Base-by-base conservation (phyloP, 1,140 invertebrate genomes). In the Planococcus citri region DNA sequence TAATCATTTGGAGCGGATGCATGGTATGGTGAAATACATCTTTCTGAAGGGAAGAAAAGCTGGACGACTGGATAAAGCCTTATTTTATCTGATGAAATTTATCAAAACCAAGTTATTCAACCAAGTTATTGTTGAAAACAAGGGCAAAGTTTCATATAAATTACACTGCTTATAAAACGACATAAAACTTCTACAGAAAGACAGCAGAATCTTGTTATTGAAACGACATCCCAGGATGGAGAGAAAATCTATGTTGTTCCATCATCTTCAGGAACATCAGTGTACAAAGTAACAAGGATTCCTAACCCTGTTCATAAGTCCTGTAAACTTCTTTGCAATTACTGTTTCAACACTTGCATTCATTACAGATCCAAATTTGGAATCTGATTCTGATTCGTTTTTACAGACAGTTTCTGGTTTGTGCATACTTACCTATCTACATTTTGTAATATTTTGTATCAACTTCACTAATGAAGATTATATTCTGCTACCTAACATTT, bases 1-100 rank as follows among this genome's bases (percentile, higher is more conserved):
- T 67, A 37, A 29, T 20, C 57, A 70, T 33, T 33, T 70, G 12
- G 69, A 70, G 17, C 25, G 69, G 21, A 68, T 68, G n/a, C 68
- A 41, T 51, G 3, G 68, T 1, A 69, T 21, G 1, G 1, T 69
- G 12, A 69, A 69, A 1, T 41, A 69, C 17, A 21, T 69, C 14
- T 69, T 38, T 27, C 22, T 37, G 17, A 37, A 69, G 38, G 68
- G 22, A 14, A 69, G 33, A 68, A 38, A 37, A 1, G 29, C 25
- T 1, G 27, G 27, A n/a, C n/a, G 33, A 22, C 33, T 68, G 21
- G 68, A 68, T 68, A 68, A 68, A 68, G 21, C 27, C 21, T 14
- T 68, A 22, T 14, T 27, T 38, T 22, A 1, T 0, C 24, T 68
- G 37, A 29, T 68, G 67, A 20, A 68, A 37, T n/a, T 33, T n/a